Base-by-base conservation (phyloP, 1,140 invertebrate genomes). In the Cydia fagiglandana region DNA sequence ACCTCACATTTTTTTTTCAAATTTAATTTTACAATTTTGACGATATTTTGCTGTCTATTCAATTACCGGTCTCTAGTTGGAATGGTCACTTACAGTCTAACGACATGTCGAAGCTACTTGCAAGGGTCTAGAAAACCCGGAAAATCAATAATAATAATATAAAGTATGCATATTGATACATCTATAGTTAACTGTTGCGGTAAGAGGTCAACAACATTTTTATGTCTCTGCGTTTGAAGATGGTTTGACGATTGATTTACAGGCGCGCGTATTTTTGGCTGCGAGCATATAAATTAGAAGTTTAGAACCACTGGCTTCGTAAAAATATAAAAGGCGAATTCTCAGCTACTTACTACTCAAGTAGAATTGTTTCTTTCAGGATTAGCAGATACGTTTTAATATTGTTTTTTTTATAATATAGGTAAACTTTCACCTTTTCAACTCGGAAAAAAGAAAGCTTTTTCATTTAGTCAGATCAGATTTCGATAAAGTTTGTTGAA, bases 121-220 rank as follows among this genome's bases (percentile, higher is more conserved):
- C 12, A 45, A 13, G 12, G 41, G 10, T 12, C 10, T 13, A 45
- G 10, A 0, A 12, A 13, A 12, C 41, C 41, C 41, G 2, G 10
- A 45, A 45, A 45, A 45, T 45, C 41, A 12, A 15, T 53, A 3
- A 61, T 61, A 17, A 61, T 61, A 9, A 61, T 61, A 24, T 24
- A 61, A 61, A 20, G 56, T 20, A 61, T 24, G 5, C 10, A 7
- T 1, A 61, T 61, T 10, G 7, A 24, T 61, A 24, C 7, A 61
- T 24, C 20, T 61, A 53, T n/a, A 53, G 15, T 17, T 53, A 53
- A n/a, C 50, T 53, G 12, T 6, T 53, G 15, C 64, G 64, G 64
- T 38, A 38, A 70, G 66, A 38, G 66, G 66, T 70, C 66, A 70
- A 70, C 66, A 70, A 70, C 66, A 70, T 70, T 70, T 70, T 70